Evolutionary conservation across 1,140 invertebrate genomes (phyloP), one percentile per base, ranked within the genome.

Genomic region (Riptortus pedestris): DNA sequence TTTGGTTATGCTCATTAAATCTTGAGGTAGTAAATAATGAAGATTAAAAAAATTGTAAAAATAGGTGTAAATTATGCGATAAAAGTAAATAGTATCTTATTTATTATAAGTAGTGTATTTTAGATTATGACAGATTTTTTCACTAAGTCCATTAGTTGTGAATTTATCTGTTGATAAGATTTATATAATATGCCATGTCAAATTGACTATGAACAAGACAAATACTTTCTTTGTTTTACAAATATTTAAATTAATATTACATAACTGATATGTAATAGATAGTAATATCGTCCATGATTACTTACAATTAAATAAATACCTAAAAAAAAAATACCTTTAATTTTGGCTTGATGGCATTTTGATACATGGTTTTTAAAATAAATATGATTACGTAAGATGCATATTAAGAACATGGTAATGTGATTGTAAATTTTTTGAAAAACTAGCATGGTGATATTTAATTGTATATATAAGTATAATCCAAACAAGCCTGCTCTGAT

Each of bases 111-210:
- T 62, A 27, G 33, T 20, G n/a, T 31, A 62, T 62, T 62, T n/a
- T 33, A 51, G 27, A 29, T 20, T 18, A 60, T 62, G 12, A 31
- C 33, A 62, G 28, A 62, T 33, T 62, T 45, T 62, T 62, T 62
- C 61, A 62, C 61, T 51, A 16, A 48, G 61, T 62, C 61, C 61
- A 62, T 62, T 62, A 62, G 61, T 48, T 62, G 61, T 62, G 61
- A 62, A 62, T 59, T 22, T 33, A 62, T 31, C 61, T 62, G 61
- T 48, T 62, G 16, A 12, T 51, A 48, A 38, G 24, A 29, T 27
- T n/a, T 48, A 28, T 22, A 59, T 27, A 20, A n/a, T 27, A 29
- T 62, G 48, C 48, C 48, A 55, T 26, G 61, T 26, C 5, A 26
- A 5, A 47, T n/a, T 62, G 3, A 27, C 33, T 62, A 62, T 26